Evolutionary conservation across 2,888 invertebrate species (phyloP), one percentile per base, ranked within the genome.

Genomic region (Melipona bicolor): DNA sequence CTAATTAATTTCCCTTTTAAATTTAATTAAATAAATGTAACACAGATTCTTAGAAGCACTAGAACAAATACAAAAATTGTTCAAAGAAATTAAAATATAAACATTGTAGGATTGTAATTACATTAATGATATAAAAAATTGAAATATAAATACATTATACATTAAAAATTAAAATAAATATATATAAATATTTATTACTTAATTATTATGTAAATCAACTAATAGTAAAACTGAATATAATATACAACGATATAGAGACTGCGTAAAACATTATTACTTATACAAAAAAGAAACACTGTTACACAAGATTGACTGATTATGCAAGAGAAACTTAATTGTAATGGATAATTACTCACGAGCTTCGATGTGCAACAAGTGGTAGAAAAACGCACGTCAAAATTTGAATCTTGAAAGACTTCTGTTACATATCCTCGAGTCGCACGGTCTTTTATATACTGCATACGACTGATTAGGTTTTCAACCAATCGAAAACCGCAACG

Each of bases 401-500:
- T 65, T 43, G 73, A 71, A 76, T 62, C 49, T 71, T 64, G 36
- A 32, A 50, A 77, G 24, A 56, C n/a, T 73, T 86, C 88, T 88
- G 88, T 65, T 3, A 74, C 5, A n/a, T 76, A 83, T 68, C 85
- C 72, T 82, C 80, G 89, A 74, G 56, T 19, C 52, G 32, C 77
- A n/a, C 73, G 75, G 64, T 56, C 77, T 77, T 88, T 90, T 81
- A 87, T 86, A 75, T 64, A 61, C n/a, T 78, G 83, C 59, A 64
- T 43, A 15, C 75, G 76, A 21, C 67, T 71, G 68, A 85, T 84
- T 15, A 91, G 62, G 59, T 89, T 89, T 77, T 87, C 88, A n/a
- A 81, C 91, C 91, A 93, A 91, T 91, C 87, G 92, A 84, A 89
- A 77, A 68, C 86, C 85, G 43, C 90, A 85, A 4, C 85, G 87